Evolutionary conservation across 2,113 vertebrate genomes (phyloP), one percentile per base, ranked within the genome.

Genomic region (Girardinichthys multiradiatus): DNA sequence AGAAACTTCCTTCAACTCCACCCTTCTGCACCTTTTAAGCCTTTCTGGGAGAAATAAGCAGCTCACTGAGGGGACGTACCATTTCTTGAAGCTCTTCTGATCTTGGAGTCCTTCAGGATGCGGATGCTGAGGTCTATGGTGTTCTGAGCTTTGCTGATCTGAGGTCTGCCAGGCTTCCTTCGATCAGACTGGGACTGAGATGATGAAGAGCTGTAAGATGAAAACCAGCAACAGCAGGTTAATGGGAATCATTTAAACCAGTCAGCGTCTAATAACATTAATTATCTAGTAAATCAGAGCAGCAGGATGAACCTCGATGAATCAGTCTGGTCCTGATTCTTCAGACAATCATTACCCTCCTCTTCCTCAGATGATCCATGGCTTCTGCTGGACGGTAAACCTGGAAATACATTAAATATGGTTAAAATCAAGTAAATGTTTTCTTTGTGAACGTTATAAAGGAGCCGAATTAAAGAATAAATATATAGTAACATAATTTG

Each of bases 71-170:
- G 9, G 8, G 3, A 5, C 21, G 60, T 31, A 88, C 88, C 54
- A 0, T 54, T 68, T 35, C 70, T 72, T 2, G 86, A 64, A 6
- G 89, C 73, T 0, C 65, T 24, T 0, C 24, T 17, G 13, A 66
- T 74, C 26, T 39, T 33, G 1, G 63, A 57, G 68, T 83, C 73
- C 64, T 78, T 54, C 74, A 90, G 68, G 71, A 90, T 21, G 4
- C 73, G 28, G 82, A 90, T 28, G 58, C 39, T 79, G 35, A 90
- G 71, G 8, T 70, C 30, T 0, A 86, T 5, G 8, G 70, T 57
- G 27, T 33, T 62, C 71, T 70, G 48, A 0, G 57, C 1, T 4
- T 35, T 11, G 3, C 54, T 54, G 51, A 17, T 48, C 63, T 31
- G 63, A 82, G 65, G 26, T 78, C 73, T 67, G 64, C 33, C 6